Conservation (phyloP, 2,113 vertebrate genomes). For the Callipepla squamata region DNA sequence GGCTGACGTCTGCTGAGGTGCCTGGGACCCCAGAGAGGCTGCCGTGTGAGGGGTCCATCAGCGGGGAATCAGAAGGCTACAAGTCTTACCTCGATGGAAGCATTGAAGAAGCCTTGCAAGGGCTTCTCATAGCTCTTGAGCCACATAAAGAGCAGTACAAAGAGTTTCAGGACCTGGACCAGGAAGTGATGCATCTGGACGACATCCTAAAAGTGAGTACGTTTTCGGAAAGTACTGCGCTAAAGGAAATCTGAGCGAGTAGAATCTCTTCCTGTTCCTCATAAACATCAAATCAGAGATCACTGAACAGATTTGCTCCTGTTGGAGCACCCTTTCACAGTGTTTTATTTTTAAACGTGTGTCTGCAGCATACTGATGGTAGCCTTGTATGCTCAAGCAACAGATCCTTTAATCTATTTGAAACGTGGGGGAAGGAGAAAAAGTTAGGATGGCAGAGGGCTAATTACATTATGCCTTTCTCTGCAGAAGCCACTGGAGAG, state of each 20-base stretch:
- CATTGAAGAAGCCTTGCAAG: slow-evolving; percentile 92
- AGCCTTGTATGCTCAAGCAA: not conserved
- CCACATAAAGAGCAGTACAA: slow-evolving; percentile 88
- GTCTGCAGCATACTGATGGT: not conserved
- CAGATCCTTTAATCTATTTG: not conserved
- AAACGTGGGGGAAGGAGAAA: slow-evolving; percentile 14
- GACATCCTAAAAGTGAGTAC: slow-evolving; percentile 94
- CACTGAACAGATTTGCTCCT: not conserved
- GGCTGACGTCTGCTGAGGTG: slow-evolving; percentile 89
- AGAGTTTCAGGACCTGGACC: slow-evolving; percentile 94
- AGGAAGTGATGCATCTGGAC: slow-evolving; percentile 92
- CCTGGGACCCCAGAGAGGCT: slow-evolving; percentile 60
- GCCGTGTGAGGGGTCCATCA: slow-evolving; percentile 72
- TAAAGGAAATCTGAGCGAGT: slow-evolving; percentile 26
- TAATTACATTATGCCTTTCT: not conserved
- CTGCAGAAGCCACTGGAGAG: not conserved
- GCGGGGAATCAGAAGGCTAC: slow-evolving; percentile 86
- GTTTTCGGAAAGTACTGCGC: slow-evolving; percentile 1
- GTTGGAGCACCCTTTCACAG: not conserved
- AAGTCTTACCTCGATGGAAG: slow-evolving; percentile 88
- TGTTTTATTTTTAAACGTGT: not conserved
- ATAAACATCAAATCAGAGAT: not conserved
- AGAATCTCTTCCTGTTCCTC: not conserved
- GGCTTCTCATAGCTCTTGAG: slow-evolving; percentile 89
- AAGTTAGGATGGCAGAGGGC: not conserved